Percentiles rank a stretch among this genome's conserved stretches.
Conservation (phyloP, 2,888 invertebrate genomes). For the Zygaena filipendulae region DNA sequence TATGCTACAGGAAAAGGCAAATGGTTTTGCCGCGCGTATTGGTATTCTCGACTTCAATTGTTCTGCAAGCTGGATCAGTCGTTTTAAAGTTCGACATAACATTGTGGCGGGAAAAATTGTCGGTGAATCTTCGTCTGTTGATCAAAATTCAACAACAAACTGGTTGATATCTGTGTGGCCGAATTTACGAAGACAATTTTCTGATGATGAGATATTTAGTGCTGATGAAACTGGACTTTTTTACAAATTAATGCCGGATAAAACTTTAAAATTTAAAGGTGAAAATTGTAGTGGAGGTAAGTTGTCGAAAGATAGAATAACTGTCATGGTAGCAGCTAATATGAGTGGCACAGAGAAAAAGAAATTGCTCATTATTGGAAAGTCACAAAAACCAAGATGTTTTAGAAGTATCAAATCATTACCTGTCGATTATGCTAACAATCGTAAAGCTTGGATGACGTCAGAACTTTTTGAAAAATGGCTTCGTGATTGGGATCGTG, state of each 20-base stretch:
- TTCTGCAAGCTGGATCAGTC: constrained; percentile 16
- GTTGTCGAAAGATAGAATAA: constrained; percentile 23
- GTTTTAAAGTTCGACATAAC: constrained; percentile 17
- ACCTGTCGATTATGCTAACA: constrained; percentile 16
- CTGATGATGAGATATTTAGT: constrained; percentile 20
- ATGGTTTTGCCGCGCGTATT: constrained; percentile 14
- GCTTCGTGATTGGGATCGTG: constrained; percentile 12
- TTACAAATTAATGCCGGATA: constrained; percentile 22
- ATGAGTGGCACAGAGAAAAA: constrained; percentile 21
- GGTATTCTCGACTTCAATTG: constrained; percentile 14
- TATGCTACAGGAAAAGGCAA: constrained; percentile 7
- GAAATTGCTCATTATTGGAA: constrained; percentile 15
- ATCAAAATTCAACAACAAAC: constrained; percentile 16
- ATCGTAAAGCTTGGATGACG: constrained; percentile 17
- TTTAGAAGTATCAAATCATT: constrained; percentile 17
- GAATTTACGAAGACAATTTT: constrained; percentile 13
- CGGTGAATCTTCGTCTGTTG: constrained; percentile 13
- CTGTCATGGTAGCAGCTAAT: constrained; percentile 25
- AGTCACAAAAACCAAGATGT: constrained; percentile 17
- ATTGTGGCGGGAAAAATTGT: constrained; percentile 15
- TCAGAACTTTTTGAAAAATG: constrained; percentile 17
- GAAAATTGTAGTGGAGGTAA: constrained; percentile 26
- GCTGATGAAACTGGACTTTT: constrained; percentile 24
- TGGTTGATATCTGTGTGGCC: constrained; percentile 16
- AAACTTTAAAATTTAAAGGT: constrained; percentile 23